Conservation (phyloP, 2,888 invertebrate genomes). For the Drosophila ustulata region DNA sequence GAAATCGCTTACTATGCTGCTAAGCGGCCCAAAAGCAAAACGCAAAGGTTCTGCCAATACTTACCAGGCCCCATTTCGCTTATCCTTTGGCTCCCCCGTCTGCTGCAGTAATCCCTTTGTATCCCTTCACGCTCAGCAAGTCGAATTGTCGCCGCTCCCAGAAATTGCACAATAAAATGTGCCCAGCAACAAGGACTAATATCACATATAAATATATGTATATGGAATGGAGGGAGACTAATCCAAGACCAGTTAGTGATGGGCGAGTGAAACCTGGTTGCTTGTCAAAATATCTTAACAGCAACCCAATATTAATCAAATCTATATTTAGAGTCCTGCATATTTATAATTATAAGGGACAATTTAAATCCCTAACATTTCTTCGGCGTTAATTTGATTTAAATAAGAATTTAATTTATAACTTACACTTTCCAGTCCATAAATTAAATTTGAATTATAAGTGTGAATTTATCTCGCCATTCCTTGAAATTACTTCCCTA, state of each 20-base stretch:
- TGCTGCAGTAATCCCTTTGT: not conserved
- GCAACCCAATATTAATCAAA: too few relatives aligned
- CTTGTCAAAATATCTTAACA: too few relatives aligned
- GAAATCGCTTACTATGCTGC: conserved; percentile 81
- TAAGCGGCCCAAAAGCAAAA: conserved; percentile 51
- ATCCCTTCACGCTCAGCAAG: not conserved
- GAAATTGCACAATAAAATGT: conserved; percentile 69
- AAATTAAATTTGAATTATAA: too few relatives aligned
- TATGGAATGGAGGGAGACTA: conserved; percentile 18
- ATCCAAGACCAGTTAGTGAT: conserved; percentile 9
- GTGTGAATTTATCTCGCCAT: too few relatives aligned
- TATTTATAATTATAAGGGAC: too few relatives aligned
- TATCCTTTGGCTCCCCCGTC: not conserved
- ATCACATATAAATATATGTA: conserved; percentile 28
- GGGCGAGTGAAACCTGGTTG: not conserved
- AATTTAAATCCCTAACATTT: too few relatives aligned
- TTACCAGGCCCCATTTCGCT: conserved; percentile 13
- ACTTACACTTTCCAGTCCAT: too few relatives aligned
- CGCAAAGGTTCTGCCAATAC: conserved; percentile 61
- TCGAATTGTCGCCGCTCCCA: conserved; percentile 52
- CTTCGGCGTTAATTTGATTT: too few relatives aligned
- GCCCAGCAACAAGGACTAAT: conserved; percentile 56
- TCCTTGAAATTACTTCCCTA: too few relatives aligned
- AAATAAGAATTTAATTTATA: too few relatives aligned
- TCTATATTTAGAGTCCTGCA: too few relatives aligned